These are phyloP conservation scores for Sigmodon hispidus DNA, from an alignment of 2,113 vertebrate species.

Conservation along the genomic window DNA sequence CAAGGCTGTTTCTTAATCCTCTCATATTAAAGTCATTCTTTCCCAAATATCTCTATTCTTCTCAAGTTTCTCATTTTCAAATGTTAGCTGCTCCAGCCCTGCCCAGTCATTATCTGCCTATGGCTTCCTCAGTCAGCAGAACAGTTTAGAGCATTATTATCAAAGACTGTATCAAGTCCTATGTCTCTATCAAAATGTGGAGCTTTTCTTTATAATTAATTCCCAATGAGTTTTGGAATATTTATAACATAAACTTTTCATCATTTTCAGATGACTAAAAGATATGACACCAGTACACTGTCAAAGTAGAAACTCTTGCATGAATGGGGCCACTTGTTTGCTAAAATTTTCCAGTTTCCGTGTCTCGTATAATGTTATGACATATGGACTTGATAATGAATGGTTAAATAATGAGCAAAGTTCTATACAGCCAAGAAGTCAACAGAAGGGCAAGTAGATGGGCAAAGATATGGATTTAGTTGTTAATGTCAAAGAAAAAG, in stretches of 20 bases:
- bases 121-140: neutral
- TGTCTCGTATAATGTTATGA: neutral
- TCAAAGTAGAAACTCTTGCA: neutral
- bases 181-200: neutral
- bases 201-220: neutral
- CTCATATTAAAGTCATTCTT: conserved; percentile 48
- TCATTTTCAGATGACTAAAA: neutral
- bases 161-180: neutral
- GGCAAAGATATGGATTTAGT: neutral
- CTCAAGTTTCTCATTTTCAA: conserved; percentile 46
- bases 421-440: neutral
- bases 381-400: neutral
- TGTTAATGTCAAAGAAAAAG: neutral
- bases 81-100: neutral
- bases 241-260: neutral
- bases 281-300: neutral
- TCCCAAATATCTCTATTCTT: conserved; percentile 4
- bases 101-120: neutral
- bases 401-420: neutral
- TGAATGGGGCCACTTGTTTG: neutral
- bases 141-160: neutral
- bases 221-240: neutral
- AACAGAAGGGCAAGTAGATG: neutral
- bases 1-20: conserved; percentile 46
- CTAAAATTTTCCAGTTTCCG: neutral